Evolutionary conservation across 2,888 invertebrate species (phyloP).

Genomic region (Xylophagus ater): DNA sequence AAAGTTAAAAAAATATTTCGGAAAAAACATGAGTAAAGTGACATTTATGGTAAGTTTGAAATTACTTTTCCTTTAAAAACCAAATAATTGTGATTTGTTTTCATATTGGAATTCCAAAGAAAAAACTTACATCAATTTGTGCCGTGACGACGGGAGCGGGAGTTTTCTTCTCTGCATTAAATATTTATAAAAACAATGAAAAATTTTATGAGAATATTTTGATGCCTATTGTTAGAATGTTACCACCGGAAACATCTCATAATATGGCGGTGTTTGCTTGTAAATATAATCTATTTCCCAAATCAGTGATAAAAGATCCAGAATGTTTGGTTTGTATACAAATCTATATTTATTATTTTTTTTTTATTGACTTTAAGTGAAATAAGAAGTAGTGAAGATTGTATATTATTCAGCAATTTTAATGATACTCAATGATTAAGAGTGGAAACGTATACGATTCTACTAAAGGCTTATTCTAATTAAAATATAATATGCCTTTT

Average conservation of each 20-base stretch:
- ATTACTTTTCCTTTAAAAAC: too few relatives aligned
- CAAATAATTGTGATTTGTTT: too few relatives aligned
- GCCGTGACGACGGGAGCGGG: constrained; percentile 54
- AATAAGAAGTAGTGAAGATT: too few relatives aligned
- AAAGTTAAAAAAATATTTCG: too few relatives aligned
- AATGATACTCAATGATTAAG: too few relatives aligned
- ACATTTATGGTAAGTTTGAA: too few relatives aligned
- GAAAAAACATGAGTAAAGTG: too few relatives aligned
- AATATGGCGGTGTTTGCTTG: constrained; percentile 61
- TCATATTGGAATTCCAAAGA: constrained; percentile 23
- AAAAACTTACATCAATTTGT: constrained; percentile 56
- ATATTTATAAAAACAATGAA: constrained; percentile 63
- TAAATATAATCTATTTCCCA: constrained; percentile 64
- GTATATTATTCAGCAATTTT: too few relatives aligned
- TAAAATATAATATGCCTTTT: too few relatives aligned
- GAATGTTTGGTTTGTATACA: constrained; percentile 51
- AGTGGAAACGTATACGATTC: too few relatives aligned
- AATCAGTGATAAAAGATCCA: constrained; percentile 49
- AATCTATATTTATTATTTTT: not conserved
- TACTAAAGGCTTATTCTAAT: too few relatives aligned
- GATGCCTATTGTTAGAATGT: constrained; percentile 51
- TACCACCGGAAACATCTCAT: constrained; percentile 79
- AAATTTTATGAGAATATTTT: constrained; percentile 62
- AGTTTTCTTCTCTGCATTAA: constrained; percentile 53
- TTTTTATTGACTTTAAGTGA: not conserved